These are phyloP conservation scores for Xerus inauris DNA, from an alignment of 2,113 vertebrate genomes.

Conservation along the genomic window DNA sequence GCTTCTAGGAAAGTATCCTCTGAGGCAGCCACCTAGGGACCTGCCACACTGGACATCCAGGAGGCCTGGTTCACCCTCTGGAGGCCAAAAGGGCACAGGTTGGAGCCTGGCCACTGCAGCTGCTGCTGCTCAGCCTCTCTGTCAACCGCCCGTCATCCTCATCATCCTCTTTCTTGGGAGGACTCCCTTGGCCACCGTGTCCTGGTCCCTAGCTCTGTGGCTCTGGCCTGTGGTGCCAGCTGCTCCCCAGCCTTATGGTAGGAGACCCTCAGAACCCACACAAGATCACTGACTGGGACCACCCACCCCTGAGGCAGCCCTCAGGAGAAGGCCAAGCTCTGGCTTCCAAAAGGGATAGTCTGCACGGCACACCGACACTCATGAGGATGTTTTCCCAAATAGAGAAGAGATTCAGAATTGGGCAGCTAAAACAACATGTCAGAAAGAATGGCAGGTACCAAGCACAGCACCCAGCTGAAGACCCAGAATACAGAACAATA, in stretches of 20 bases:
- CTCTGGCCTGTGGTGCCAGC: background rate
- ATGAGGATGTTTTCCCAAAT: background rate
- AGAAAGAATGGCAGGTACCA: background rate
- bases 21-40: no score
- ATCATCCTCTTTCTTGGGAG: background rate
- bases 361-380: background rate
- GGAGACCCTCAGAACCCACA: background rate
- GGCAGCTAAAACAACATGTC: background rate
- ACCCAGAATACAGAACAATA: background rate
- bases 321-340: background rate
- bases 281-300: background rate
- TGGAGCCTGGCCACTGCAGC: background rate
- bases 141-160: accelerated
- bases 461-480: background rate
- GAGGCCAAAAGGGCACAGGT: background rate
- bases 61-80: background rate
- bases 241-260: background rate
- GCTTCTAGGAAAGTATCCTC: no score
- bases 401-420: background rate
- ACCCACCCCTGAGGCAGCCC: background rate
- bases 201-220: background rate
- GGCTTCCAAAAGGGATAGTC: background rate
- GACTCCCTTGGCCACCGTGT: background rate
- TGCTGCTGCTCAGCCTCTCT: background rate
- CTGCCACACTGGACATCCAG: no score